Base-by-base conservation (phyloP, 2,888 invertebrate species). In the Rhabditoides inermis region DNA sequence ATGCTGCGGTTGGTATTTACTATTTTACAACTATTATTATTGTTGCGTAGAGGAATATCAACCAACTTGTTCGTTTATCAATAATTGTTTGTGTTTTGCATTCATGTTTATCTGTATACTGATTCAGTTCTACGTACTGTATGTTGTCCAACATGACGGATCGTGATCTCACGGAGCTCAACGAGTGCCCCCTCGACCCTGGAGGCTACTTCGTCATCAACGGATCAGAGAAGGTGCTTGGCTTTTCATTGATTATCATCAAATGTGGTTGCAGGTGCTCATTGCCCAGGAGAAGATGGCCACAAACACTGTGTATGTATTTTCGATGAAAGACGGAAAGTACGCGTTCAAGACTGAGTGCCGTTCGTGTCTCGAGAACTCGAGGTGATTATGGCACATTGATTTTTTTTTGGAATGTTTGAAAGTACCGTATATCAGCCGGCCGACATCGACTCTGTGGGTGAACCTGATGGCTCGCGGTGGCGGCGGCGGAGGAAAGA, bases 281-380 rank as follows among this genome's bases (percentile, higher is more conserved):
- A 98, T 99, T 77, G 98, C 98, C 0, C 98, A 99, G 79, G 98
- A 99, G 78, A 98, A 98, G 81, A 99, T 99, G 98, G 98, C 98
- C 5, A 95, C 95, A 6, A 99, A 99, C 77, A 98, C 98, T 42
- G 98, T 99, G 1, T 99, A 99, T 80, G 98, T 99, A 15, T 99
- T 99, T 77, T 88, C 90, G 71, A 92, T 98, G 90, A 98, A 98
- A 80, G 98, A 98, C 79, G 90, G 92, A 25, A 99, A 99, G 79
- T 99, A 89, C 82, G 94, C 95, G 0, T 98, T 86, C 77, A 98
- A 95, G 82, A 88, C 94, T 53, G 98, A 99, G 82, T 94, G 98
- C 67, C 83, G 98, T 39, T 95, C 95, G 0, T 89, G 88, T 75
- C 78, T 90, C 57, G 90, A 91, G 75, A 88, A 90, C 77, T 84